Evolutionary conservation across 2,797 vertebrate species (phyloP), one percentile per base, ranked within the genome.

Genomic region (Scyliorhinus canicula): DNA sequence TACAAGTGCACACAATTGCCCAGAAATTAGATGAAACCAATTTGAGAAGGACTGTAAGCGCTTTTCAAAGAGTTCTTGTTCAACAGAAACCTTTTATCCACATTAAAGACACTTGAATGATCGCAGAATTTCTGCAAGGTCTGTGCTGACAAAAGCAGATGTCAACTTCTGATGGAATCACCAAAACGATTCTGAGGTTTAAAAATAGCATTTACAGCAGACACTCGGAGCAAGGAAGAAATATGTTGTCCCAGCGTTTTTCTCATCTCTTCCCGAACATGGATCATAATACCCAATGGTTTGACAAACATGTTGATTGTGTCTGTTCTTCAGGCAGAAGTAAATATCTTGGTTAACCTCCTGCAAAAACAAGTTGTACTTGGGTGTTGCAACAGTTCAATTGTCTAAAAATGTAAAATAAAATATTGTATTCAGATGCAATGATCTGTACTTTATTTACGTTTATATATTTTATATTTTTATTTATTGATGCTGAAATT

Each of bases 131-230:
- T 71, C 16, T 69, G 63, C 63, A 71, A 67, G 65, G 67, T 69
- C 93, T 67, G 28, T 52, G 63, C 67, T 71, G 93, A 93, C 40
- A 69, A 31, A 93, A 52, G 90, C 93, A 67, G 28, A 93, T 67
- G 65, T 93, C 44, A 52, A 7, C 26, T 52, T 93, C 26, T 93
- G 63, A 69, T 71, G 44, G 28, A 52, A 50, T 93, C 47, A 31
- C 65, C 65, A 50, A 31, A 93, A 93, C 26, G 63, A 93, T 93
- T 69, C 24, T 9, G 93, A 47, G n/a, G 21, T 67, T 65, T 93
- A 69, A 71, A 69, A 71, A 31, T 47, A 50, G 28, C 65, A 28
- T 67, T 71, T 44, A 7, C 9, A 50, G 44, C 26, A 47, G 40
- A 28, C n/a, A 69, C 65, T 93, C 11, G 14, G 65, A 47, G 65